Base-by-base conservation (phyloP, 2,888 invertebrate genomes). In the Geophilus truncorum region DNA sequence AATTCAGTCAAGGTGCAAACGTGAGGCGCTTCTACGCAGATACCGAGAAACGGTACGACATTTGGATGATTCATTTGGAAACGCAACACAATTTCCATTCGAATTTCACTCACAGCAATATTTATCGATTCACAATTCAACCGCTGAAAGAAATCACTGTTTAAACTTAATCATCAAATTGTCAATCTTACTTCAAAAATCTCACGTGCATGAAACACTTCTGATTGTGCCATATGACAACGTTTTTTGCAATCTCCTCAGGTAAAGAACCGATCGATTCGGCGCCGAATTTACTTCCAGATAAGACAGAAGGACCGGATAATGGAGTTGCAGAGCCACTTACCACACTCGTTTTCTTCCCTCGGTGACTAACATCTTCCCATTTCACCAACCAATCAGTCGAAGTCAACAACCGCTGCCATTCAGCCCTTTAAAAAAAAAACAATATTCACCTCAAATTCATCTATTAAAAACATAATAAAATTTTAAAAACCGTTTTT, bases 381-480 rank as follows among this genome's bases (percentile, higher is more conserved):
- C 78, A 78, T 4, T 45, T 78, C 10, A 78, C 78, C 5, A 78
- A 25, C 78, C 78, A 78, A 45, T 78, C 40, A 12, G 78, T 78
- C 12, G 78, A 36, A 7, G 78, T 45, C 36, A 78, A 12, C 23
- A 45, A 25, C 45, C 40, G 10, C 10, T 45, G 45, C 78, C 40
- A 45, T 9, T 45, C 45, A 45, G 40, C 40, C n/a, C 78, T 78
- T n/a, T 18, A 4, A 40, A 78, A 28, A 12, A 4, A 21, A 3
- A 4, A 4, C 23, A 76, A 76, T 6, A 25, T 21, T 15, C 3
- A 25, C n/a, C n/a, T 25, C 76, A 76, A 25, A 23, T 0, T 51
- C 51, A 40, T 12, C 3, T 12, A 18, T 75, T 75, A 12, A 5
- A 78, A 34, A 25, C n/a, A 12, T 21, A 62, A 23, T 62, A 5